Conservation (phyloP, 2,888 invertebrate genomes). For the Physocephala rufipes region DNA sequence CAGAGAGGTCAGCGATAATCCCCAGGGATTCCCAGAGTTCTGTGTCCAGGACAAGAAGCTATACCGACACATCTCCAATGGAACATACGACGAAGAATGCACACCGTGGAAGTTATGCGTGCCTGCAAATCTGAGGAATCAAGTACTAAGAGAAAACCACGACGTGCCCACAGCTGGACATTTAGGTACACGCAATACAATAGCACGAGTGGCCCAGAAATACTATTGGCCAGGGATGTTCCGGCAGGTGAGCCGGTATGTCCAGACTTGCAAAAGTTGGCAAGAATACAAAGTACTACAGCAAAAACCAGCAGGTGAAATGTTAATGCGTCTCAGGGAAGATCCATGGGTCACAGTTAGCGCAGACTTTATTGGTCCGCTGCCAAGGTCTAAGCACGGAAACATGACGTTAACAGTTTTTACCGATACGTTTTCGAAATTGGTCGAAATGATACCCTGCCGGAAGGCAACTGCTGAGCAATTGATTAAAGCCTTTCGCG, state of each 20-base stretch:
- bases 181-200: constrained; percentile 35
- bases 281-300: background rate
- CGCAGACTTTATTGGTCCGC: background rate
- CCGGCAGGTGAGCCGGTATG: background rate
- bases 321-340: background rate
- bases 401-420: background rate
- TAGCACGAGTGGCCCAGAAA: background rate
- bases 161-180: constrained; percentile 37
- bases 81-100: background rate
- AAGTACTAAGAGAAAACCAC: constrained; percentile 35
- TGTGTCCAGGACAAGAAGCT: background rate
- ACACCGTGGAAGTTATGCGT: background rate
- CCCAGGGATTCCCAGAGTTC: background rate
- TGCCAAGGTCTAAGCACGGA: background rate
- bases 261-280: background rate
- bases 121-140: background rate
- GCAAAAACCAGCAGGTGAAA: background rate
- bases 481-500: background rate
- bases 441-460: background rate
- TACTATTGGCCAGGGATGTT: constrained; percentile 11
- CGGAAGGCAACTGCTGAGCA: background rate
- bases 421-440: background rate
- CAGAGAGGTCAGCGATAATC: background rate
- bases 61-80: constrained; percentile 22
- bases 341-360: background rate